Base-by-base conservation (phyloP, 2,113 vertebrate species). In the Corynorhinus townsendii region DNA sequence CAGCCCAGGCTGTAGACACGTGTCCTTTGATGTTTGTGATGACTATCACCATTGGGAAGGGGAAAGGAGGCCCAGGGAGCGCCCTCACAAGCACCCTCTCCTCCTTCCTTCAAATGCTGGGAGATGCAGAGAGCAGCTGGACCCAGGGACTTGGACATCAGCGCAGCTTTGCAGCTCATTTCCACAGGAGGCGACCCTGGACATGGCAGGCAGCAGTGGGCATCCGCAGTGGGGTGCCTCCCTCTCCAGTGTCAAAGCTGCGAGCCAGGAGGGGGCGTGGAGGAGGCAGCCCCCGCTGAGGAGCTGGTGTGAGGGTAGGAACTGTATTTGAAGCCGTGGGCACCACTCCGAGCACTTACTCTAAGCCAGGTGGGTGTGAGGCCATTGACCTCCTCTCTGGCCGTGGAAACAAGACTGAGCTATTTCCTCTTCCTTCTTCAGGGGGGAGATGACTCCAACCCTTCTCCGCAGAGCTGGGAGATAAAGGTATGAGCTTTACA, bases 111-210 rank as follows among this genome's bases (percentile, higher is more conserved):
- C 54, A 16, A 5, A n/a, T 28, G 17, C 68, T 0, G 20, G 43
- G 87, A 26, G 45, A 17, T 11, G 30, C 14, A 14, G 45, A 33
- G 24, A 7, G 26, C 69, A 4, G 56, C 52, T 7, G 28, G 72
- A 33, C 12, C 40, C 2, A 10, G 88, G 0, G 38, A 12, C 22
- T 3, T 40, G n/a, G 1, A 0, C 54, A 10, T 33, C n/a, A 4
- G 11, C 10, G 45, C 19, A 20, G 64, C 38, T n/a, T 26, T 30
- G 38, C 3, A 15, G 49, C 54, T 49, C 54, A 7, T 71, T 24
- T 40, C 62, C 72, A 56, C 30, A 38, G 1, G 12, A n/a, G 28
- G 68, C 26, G n/a, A 33, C 43, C 7, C 3, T 47, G 33, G 72
- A 47, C 33, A 1, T 11, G 3, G 76, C 40, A 1, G 11, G 24